Evolutionary conservation across 2,113 vertebrate genomes (phyloP), one percentile per base, ranked within the genome.

Genomic region (Daubentonia madagascariensis): DNA sequence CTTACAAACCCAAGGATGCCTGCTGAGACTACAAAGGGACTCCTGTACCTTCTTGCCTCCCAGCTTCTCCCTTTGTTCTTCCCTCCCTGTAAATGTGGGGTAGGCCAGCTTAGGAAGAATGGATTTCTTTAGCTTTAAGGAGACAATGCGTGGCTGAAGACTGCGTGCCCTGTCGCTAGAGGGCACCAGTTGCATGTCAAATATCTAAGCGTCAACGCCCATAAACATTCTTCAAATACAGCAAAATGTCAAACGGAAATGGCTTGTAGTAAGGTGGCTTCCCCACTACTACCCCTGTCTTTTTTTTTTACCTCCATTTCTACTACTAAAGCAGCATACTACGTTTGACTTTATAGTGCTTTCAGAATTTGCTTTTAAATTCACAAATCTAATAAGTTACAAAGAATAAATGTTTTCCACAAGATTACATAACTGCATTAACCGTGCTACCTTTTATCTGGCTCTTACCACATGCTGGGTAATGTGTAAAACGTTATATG

Each of bases 161-260:
- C 1, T 22, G 28, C 32, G n/a, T 25, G 8, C 35, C 22, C 37
- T 5, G 17, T 35, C 98, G 81, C 96, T 95, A 98, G 98, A 91
- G 97, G 97, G 94, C 96, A 50, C 92, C 59, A 97, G 54, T 0
- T 76, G 79, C 94, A 63, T 16, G 0, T 48, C 54, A 89, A 96
- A 97, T 92, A 5, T 23, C 45, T 43, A 22, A 12, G 35, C 5
- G 1, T 43, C 50, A 5, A 8, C 0, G 0, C 0, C 25, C 22
- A 14, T 1, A 7, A 18, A 45, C 20, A 4, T 5, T 67, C 57
- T 78, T 70, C 57, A 84, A 89, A 57, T 20, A 52, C 2, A 13
- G 25, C 43, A 52, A 45, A 87, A 91, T 0, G 6, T 68, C 57
- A 37, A 83, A 13, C 0, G 43, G 50, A 30, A 84, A 63, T 8